Base-by-base conservation (phyloP, 2,113 vertebrate genomes). In the Trogon melanurus region DNA sequence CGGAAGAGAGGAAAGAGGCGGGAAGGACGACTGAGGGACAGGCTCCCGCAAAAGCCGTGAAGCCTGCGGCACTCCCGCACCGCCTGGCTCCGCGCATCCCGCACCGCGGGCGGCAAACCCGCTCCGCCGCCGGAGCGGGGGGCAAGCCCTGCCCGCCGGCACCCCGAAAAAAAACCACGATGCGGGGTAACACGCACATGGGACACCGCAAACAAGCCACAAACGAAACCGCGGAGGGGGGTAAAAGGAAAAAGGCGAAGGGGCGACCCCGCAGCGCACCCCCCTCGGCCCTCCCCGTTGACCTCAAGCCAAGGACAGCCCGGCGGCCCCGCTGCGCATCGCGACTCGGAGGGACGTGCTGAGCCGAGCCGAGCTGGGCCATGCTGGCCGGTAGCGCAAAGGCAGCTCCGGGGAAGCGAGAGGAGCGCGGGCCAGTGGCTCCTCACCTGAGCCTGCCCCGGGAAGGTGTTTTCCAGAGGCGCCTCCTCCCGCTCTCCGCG, bases 281-380 rank as follows among this genome's bases (percentile, higher is more conserved):
- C 45, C 85, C 89, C 87, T 34, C 79, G 44, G 78, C 91, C 69
- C 83, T 81, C 66, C 92, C 85, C 85, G 32, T 85, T 97, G 97
- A 98, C 98, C 98, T 98, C 96, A 79, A 97, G 85, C 95, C 98
- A 98, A 98, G 98, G 98, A 97, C 98, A 95, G 97, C 91, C 9
- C 74, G 10, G 54, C 58, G 11, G 78, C 67, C 70, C 83, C 38
- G 62, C 92, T 32, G 81, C 81, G 79, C 85, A 84, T 65, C 91
- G 51, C 30, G 36, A 56, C 57, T 67, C 78, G 21, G 36, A 36
- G 36, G 36, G 36, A 36, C 36, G 36, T 36, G 36, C 36, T 36
- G 36, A 36, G 36, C 36, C 36, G 36, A 36, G 36, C 36, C 36
- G 36, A 36, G 36, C 36, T 36, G 36, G 36, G 36, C 36, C 36